Evolutionary conservation across 2,113 vertebrate species (phyloP), one percentile per base, ranked within the genome.

Genomic region (Saguinus midas): DNA sequence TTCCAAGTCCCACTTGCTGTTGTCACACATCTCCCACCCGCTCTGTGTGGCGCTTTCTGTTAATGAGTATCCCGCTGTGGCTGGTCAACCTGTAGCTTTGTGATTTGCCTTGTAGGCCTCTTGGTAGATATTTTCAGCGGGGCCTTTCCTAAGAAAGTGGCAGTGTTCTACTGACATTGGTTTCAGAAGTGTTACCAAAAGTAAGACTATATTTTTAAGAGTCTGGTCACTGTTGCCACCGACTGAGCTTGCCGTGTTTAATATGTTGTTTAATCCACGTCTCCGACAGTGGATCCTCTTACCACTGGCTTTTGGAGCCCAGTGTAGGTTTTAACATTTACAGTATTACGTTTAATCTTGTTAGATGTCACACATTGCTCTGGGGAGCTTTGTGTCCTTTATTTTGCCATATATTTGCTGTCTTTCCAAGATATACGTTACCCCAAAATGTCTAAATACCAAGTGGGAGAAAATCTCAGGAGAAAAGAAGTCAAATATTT

Each of bases 401-500:
- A 43, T 78, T 90, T 78, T 83, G 50, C 85, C 35, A 73, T 64
- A 35, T 78, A 78, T 66, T 96, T 23, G 70, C 18, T 85, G 11
- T 43, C 18, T 66, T 78, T 48, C 61, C 5, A 87, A 93, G 40
- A 58, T 50, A 58, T 43, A 52, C 29, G 3, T n/a, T 16, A 91
- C 27, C 32, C 40, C 4, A 61, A 96, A 93, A 84, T 84, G 9
- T 58, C 52, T 55, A 86, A 76, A 80, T 93, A 55, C 11, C 55
- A 87, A 91, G 57, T 87, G 11, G 81, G 76, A 52, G 48, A 80
- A 72, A 73, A 76, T 25, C 43, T 91, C 16, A 79, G 90, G 64
- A 96, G 50, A 72, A 89, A 94, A 52, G 21, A 94, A 61, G 21
- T 78, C 37, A 80, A 90, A 50, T 43, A 70, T 81, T 96, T 94